These are phyloP conservation scores for Thinocorus orbignyianus DNA, from an alignment of 2,113 vertebrate genomes.

Conservation along the genomic window DNA sequence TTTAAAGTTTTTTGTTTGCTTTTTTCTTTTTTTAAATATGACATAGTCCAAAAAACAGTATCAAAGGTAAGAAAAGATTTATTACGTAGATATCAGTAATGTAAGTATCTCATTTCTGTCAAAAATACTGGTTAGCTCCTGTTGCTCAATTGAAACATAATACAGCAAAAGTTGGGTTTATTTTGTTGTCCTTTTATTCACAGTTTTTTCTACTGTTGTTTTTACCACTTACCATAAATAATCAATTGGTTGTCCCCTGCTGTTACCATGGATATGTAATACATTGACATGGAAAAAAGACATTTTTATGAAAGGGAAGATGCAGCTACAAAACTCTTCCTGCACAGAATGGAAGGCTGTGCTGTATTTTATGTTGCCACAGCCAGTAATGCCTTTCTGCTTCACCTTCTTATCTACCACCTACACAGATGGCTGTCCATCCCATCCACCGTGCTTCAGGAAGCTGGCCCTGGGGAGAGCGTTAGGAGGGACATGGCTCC, in stretches of 20 bases:
- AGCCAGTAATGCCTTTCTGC: neutral
- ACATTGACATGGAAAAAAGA: neutral
- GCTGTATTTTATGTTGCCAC: neutral
- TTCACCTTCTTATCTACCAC: neutral
- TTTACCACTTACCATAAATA: neutral
- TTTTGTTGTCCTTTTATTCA: neutral
- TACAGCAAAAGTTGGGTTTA: neutral
- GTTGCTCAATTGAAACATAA: neutral
- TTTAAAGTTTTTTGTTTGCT: neutral
- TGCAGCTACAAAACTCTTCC: neutral
- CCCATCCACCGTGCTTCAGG: fast-evolving
- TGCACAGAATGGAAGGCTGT: neutral
- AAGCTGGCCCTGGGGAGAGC: neutral
- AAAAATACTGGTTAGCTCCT: neutral
- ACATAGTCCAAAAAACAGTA: neutral
- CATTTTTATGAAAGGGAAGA: neutral
- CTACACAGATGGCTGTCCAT: neutral
- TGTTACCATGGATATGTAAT: constrained; percentile 29
- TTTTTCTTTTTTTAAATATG: neutral
- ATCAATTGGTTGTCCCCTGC: neutral
- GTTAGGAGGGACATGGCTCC: fast-evolving
- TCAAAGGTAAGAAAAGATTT: neutral
- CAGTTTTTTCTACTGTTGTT: neutral
- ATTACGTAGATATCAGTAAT: neutral
- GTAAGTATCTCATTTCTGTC: neutral